A percentile compares a stretch with the other conserved stretches of the same genome.
Conservation (phyloP, 2,797 vertebrate species). For the Mus minutoides region DNA sequence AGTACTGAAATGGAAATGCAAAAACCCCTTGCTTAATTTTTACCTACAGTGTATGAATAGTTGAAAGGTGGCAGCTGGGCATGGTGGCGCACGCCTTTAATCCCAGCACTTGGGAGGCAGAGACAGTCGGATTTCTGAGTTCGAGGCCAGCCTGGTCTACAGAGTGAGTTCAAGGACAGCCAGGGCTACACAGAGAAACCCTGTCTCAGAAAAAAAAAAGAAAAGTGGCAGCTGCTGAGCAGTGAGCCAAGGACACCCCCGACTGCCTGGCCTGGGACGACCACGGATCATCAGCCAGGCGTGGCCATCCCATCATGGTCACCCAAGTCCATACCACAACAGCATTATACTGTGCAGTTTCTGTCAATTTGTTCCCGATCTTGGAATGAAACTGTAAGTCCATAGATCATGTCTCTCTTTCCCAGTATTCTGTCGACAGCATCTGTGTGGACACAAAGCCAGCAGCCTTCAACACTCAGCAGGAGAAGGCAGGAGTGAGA, state of each 20-base stretch:
- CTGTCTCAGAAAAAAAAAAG: too few relatives aligned
- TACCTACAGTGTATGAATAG: background rate
- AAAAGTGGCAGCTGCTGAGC: background rate
- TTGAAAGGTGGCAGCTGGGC: background rate
- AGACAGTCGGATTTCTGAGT: too few relatives aligned
- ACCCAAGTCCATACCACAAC: background rate
- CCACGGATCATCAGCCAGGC: accelerated
- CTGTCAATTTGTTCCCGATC: background rate
- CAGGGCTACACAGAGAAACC: too few relatives aligned
- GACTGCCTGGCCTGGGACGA: background rate
- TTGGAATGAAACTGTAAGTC: background rate
- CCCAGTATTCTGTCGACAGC: background rate
- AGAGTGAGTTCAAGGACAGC: too few relatives aligned
- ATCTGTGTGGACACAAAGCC: background rate
- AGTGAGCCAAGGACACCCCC: background rate
- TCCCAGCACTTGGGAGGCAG: too few relatives aligned
- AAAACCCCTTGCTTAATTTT: background rate
- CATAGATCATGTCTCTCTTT: background rate
- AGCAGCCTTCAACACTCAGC: background rate
- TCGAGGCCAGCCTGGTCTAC: too few relatives aligned
- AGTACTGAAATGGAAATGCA: background rate
- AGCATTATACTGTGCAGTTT: background rate
- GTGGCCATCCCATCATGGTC: background rate
- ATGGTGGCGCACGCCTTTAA: too few relatives aligned
- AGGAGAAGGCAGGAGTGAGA: background rate